phyloP scores from a whole-genome alignment of 2,113 vertebrate genomes.

The Trinectes maculatus region DNA sequence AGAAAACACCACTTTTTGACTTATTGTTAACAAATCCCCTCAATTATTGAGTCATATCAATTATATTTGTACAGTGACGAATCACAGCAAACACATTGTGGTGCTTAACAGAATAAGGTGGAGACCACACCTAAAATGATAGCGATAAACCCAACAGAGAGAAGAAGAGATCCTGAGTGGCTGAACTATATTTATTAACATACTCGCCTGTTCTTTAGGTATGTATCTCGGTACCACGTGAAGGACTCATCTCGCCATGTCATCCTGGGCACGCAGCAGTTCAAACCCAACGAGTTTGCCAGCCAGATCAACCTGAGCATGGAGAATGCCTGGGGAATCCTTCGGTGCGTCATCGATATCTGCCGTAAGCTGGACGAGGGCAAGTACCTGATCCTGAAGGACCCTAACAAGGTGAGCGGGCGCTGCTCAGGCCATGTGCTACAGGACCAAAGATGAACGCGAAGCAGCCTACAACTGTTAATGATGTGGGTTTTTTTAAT shows the following conservation, averaged over 20 bases:
- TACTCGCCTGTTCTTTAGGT: constrained; percentile 80
- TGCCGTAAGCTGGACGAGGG: constrained; percentile 99
- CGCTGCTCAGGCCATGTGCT: not conserved
- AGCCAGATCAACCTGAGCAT: constrained; percentile 99
- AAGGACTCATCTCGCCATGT: constrained; percentile 97
- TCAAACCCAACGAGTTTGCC: constrained; percentile 98
- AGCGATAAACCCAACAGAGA: too few species aligned
- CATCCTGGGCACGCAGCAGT: constrained; percentile 97
- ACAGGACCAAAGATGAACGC: not conserved
- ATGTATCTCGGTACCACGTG: constrained; percentile 95
- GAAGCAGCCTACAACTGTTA: not conserved
- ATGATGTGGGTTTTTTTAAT: not conserved
- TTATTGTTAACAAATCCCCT: too few species aligned
- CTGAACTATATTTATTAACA: too few species aligned
- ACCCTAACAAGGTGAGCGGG: constrained; percentile 93
- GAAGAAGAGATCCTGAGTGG: too few species aligned
- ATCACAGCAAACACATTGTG: too few species aligned
- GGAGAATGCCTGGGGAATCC: constrained; percentile 98
- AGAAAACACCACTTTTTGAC: too few species aligned
- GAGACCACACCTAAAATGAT: too few species aligned
- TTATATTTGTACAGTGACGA: too few species aligned
- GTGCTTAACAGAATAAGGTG: too few species aligned
- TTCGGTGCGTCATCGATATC: constrained; percentile 97
- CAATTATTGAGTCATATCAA: too few species aligned
- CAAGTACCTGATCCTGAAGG: constrained; percentile 99